These are phyloP conservation scores for Trypoxylon attenuatum DNA, from an alignment of 2,888 invertebrate species.

Conservation along the genomic window DNA sequence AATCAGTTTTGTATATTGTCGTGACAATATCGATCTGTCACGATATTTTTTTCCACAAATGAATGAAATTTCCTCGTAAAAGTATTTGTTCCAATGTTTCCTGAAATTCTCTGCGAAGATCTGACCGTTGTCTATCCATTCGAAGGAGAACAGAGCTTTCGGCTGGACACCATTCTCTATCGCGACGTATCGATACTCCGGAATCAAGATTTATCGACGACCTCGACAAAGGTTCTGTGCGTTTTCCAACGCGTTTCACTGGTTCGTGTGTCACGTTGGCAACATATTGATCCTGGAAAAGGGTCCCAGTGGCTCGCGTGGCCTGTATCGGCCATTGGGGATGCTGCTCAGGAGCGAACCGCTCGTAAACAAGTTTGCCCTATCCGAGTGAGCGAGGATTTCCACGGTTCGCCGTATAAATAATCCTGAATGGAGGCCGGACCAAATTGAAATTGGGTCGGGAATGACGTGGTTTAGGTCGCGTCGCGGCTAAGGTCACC, in stretches of 20 bases:
- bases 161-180: too few relatives aligned
- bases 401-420: slow-evolving; percentile 34
- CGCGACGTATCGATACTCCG: slow-evolving; percentile 29
- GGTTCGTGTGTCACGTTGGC: slow-evolving; percentile 12
- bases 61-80: too few relatives aligned
- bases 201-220: slow-evolving; percentile 41
- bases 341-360: slow-evolving; percentile 19
- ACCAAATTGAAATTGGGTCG: slow-evolving; percentile 5
- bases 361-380: slow-evolving; percentile 48
- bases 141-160: too few relatives aligned
- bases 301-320: neutral
- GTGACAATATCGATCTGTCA: too few relatives aligned
- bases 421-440: slow-evolving; percentile 16
- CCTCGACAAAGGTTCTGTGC: slow-evolving; percentile 22
- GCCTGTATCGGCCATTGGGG: slow-evolving; percentile 23
- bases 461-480: neutral
- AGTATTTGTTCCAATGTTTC: too few relatives aligned
- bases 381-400: slow-evolving; percentile 36
- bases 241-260: slow-evolving; percentile 38
- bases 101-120: too few relatives aligned
- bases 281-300: slow-evolving; percentile 34
- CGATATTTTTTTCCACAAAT: too few relatives aligned
- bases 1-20: too few relatives aligned
- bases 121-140: too few relatives aligned
- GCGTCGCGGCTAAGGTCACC: neutral